Percentiles rank a stretch among this genome's conserved stretches.
These are phyloP conservation scores for Drosophila seclusa DNA, from an alignment of 2,888 invertebrate genomes.

Conservation along the genomic window DNA sequence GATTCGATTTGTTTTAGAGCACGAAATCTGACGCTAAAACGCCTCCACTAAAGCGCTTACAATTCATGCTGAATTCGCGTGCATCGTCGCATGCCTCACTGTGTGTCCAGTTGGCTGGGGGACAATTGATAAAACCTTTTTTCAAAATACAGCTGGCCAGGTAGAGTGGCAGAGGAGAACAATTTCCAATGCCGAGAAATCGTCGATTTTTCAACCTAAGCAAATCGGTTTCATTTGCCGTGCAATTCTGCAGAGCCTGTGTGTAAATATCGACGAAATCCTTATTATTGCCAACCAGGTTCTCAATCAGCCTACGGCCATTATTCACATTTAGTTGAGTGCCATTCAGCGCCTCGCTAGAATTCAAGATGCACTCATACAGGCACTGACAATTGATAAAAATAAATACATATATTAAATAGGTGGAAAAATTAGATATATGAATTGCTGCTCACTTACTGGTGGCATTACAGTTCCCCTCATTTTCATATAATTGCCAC, in stretches of 20 bases:
- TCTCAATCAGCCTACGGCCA: conserved; percentile 27
- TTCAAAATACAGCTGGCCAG: conserved; percentile 41
- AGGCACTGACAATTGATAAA: conserved; percentile 45
- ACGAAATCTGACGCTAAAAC: conserved; percentile 11
- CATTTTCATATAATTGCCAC: conserved; percentile 34
- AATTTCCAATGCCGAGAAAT: conserved; percentile 10
- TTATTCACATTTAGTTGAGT: conserved; percentile 42
- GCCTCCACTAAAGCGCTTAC: conserved; percentile 23
- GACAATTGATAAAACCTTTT: conserved; percentile 51
- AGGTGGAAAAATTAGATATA: neutral
- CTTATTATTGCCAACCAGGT: conserved; percentile 33
- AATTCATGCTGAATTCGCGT: conserved; percentile 35
- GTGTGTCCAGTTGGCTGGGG: conserved; percentile 53
- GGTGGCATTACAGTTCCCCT: conserved; percentile 36
- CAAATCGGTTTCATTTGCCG: conserved; percentile 14
- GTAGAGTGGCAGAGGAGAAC: conserved; percentile 42
- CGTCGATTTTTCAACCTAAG: conserved; percentile 5
- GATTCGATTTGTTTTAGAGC: neutral
- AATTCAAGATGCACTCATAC: conserved; percentile 57
- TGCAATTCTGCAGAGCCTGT: conserved; percentile 48
- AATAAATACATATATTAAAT: neutral
- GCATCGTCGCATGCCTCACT: conserved; percentile 46
- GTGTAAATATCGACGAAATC: conserved; percentile 46
- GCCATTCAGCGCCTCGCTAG: conserved; percentile 28
- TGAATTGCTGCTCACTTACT: conserved; percentile 35